phyloP scores from a whole-genome alignment of 2,113 vertebrate species.

The Tyto alba region DNA sequence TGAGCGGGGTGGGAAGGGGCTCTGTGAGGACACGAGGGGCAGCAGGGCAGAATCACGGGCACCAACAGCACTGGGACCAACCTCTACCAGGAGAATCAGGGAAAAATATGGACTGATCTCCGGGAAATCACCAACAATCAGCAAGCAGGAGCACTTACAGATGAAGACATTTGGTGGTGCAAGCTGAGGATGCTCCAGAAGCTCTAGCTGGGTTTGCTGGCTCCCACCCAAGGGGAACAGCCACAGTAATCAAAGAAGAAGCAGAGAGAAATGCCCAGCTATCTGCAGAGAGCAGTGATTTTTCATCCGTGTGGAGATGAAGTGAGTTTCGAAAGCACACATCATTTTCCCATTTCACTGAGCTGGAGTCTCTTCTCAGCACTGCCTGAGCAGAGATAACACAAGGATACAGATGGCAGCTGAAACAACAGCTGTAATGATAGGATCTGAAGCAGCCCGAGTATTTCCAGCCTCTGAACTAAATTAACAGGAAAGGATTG shows the following conservation, averaged over 20 bases:
- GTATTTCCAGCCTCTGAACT: not conserved
- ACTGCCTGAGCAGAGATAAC: slow-evolving; percentile 17
- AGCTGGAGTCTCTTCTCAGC: not conserved
- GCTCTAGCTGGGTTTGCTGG: not conserved
- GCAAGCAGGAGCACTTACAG: not conserved
- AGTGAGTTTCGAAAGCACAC: not conserved
- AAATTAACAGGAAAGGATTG: slow-evolving; percentile 37
- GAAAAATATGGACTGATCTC: not conserved
- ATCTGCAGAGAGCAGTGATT: not conserved
- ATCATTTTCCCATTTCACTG: not conserved
- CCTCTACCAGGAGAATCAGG: not conserved
- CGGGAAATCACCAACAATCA: not conserved
- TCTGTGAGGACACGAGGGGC: not conserved
- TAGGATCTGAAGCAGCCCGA: not conserved
- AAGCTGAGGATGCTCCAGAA: not conserved
- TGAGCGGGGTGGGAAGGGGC: not conserved
- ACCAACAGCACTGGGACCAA: not conserved
- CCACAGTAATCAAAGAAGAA: not conserved
- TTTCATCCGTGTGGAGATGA: not conserved
- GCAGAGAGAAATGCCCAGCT: not conserved
- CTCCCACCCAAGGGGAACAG: not conserved
- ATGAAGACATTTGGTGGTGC: not conserved
- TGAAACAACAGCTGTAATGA: slow-evolving; percentile 45
- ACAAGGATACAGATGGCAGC: not conserved
- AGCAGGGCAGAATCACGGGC: not conserved